Evolutionary conservation across 2,888 invertebrate species (phyloP), one percentile per base, ranked within the genome.

Genomic region (Drosophila subsilvestris): DNA sequence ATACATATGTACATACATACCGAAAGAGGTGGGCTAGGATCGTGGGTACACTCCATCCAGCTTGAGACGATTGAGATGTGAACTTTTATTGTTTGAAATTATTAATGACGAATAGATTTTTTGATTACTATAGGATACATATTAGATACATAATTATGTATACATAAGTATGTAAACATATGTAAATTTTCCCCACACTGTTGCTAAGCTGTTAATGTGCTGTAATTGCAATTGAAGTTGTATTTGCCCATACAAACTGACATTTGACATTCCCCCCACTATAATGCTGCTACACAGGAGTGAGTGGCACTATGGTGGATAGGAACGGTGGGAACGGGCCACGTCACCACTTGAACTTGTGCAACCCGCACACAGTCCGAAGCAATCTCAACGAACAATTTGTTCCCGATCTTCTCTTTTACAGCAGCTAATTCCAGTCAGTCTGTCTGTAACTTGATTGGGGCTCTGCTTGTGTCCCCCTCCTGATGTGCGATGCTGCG

Each of bases 161-260:
- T 25, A n/a, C 0, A 17, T 0, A 44, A 6, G 51, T 22, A 17
- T 50, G 27, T 27, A 42, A 25, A 7, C 5, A 27, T 5, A 27
- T 27, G 9, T 27, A 9, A 9, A 27, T 27, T 5, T 27, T 8
- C 27, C 29, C 29, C 29, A 8, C 22, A 3, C 32, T 50, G 47
- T 47, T 57, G 3, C 3, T 42, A 29, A 63, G 42, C 66, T 59
- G 37, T 65, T 61, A 79, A 70, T 81, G 63, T 53, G 71, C 70
- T 57, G 59, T 75, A 71, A 78, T 67, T 69, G 63, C 63, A 85
- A 76, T 80, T 78, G 69, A 75, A 80, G 78, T 75, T 72, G 63
- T 72, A 78, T 73, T 80, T 55, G 25, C 25, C 65, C 59, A 65
- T 53, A 67, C 43, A 55, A 60, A 58, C 77, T 78, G 78, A 78